Evolutionary conservation across 1,140 invertebrate species (phyloP), one percentile per base, ranked within the genome.

Genomic region (Helicorthomorpha holstii): DNA sequence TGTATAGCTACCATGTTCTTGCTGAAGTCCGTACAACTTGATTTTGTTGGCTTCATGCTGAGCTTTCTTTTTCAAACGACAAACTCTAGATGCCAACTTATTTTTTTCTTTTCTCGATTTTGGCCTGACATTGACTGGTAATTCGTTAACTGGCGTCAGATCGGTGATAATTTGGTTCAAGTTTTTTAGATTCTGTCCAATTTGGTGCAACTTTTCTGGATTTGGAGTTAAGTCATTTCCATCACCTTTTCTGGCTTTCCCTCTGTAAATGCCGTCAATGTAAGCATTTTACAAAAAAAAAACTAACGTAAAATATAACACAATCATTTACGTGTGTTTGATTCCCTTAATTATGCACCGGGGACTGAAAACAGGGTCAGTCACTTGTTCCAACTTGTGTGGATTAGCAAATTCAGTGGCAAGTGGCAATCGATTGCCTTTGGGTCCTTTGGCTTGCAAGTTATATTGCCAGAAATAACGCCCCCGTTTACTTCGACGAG

Each of bases 391-490:
- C 38, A 95, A 69, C 19, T 86, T 77, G 70, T 96, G 90, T n/a
- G 92, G 91, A 74, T 96, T 87, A 62, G 86, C 81, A 22, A 82
- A 76, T 60, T 87, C 81, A 2, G 82, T 80, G 63, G 83, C 80
- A 54, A 88, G 75, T 23, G 85, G 79, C 29, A 91, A 69, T 58
- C 86, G 72, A 61, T 89, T 85, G 44, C 91, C 87, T 70, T 96
- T 97, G 2, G 93, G 92, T 1, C 93, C 93, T 73, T 98, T 98
- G 1, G 91, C 89, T 70, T 97, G 93, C 3, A 95, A 86, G 70
- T 98, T 98, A 64, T 98, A 97, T 65, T 97, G 93, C 93, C 94
- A 98, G 67, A 98, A 97, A 66, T 80, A 95, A 52, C 83, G 74
- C 61, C 91, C 87, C 59, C 82, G 85, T 63, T 86, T 88, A 43